Base-by-base conservation (phyloP, 1,140 invertebrate species). In the Atta texana region DNA sequence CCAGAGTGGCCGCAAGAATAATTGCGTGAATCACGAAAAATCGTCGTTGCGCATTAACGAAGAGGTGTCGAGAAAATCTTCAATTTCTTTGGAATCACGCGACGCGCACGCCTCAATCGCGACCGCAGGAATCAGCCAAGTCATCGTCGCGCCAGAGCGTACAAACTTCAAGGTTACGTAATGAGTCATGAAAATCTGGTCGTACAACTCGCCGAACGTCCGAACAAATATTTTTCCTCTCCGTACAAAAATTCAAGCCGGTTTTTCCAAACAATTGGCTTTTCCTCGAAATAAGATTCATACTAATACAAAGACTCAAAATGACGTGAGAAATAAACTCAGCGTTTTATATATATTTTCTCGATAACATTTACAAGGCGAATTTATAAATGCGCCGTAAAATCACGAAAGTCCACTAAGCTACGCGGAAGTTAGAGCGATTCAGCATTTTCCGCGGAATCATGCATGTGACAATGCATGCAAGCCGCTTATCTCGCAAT, bases 151-250 rank as follows among this genome's bases (percentile, higher is more conserved):
- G 81, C 78, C 87, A 16, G 82, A 92, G 66, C 80, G 93, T 89
- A 84, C 91, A 86, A 93, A 92, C 85, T 90, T 91, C 93, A 94
- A 94, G 93, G 93, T 81, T 69, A 84, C 28, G 18, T 77, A 63
- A 78, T 94, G 92, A 94, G 85, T 93, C 93, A 94, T 90, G 88
- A 91, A 92, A 93, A 93, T 93, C 90, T 88, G 90, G 82, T 85
- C 87, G 71, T 63, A 51, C 39, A 69, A 64, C 85, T 86, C 78
- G 82, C 59, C 87, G 66, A 88, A 80, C 55, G 64, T 57, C 59
- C 49, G 51, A 66, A 66, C 76, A 66, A 84, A 80, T 75, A 81
- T 71, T 86, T 75, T 63, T 86, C 18, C 31, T 24, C 82, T 81
- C 55, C 16, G 14, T 28, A 77, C 75, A 34, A 51, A 89, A 87